phyloP scores from a whole-genome alignment of 2,113 vertebrate genomes.

The Glaucidium brasilianum region DNA sequence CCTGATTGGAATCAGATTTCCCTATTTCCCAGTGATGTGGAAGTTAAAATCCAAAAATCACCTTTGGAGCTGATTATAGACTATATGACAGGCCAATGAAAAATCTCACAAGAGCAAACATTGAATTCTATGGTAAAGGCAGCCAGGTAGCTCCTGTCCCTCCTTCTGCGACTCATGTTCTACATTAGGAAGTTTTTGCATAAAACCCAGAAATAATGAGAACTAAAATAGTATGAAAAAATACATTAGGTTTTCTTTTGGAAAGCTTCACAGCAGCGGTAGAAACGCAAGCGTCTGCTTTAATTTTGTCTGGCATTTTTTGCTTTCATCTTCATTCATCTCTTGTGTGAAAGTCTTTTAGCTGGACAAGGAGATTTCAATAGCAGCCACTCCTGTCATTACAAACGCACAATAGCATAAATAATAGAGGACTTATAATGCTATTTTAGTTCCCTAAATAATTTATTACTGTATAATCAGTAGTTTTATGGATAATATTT shows the following conservation, averaged over 20 bases:
- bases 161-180: background rate
- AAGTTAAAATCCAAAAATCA: background rate
- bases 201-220: accelerated
- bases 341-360: background rate
- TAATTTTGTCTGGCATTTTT: background rate
- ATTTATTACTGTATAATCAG: background rate
- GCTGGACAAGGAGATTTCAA: background rate
- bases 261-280: background rate
- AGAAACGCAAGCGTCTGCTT: background rate
- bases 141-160: background rate
- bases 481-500: background rate
- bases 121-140: background rate
- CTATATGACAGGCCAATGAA: background rate
- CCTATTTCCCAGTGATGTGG: background rate
- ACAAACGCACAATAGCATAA: background rate
- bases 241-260: background rate
- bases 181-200: background rate
- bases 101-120: background rate
- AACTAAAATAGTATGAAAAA: background rate
- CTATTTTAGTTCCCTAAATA: background rate
- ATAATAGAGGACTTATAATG: background rate
- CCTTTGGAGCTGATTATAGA: background rate
- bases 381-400: background rate
- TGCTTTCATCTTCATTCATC: background rate
- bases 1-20: background rate